A percentile compares a stretch with the other conserved stretches of the same genome.
Conservation (phyloP, 1,140 invertebrate genomes). For the Aporrectodea caliginosa region DNA sequence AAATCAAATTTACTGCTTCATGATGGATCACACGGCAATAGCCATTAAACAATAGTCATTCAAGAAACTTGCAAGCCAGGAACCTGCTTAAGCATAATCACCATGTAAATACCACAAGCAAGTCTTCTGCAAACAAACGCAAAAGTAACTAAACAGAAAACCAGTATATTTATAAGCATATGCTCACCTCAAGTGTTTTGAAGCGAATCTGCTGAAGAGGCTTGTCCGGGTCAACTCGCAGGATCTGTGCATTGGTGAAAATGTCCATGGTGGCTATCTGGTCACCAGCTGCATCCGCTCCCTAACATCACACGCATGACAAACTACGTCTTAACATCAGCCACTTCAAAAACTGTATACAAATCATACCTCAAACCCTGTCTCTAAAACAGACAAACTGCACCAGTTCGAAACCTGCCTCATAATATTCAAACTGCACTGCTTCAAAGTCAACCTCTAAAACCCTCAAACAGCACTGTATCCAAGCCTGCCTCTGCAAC, state of each 20-base stretch:
- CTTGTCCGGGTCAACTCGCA: conserved; percentile 67
- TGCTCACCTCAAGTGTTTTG: conserved; percentile 62
- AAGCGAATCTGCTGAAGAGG: conserved; percentile 65
- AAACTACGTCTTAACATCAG: background rate
- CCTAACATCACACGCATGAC: conserved; percentile 38
- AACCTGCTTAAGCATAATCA: too few species aligned
- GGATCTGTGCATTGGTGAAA: conserved; percentile 62
- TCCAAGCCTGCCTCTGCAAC: too few species aligned
- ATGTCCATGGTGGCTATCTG: conserved; percentile 56
- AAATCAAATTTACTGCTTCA: too few species aligned
- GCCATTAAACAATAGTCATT: too few species aligned
- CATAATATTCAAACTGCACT: background rate
- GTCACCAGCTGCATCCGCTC: conserved; percentile 44
- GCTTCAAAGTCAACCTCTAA: background rate
- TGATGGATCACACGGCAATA: too few species aligned
- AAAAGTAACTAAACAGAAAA: too few species aligned
- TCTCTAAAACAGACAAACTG: background rate
- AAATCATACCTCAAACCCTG: background rate
- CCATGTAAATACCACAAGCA: too few species aligned
- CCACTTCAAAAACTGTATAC: background rate
- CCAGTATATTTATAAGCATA: too few species aligned
- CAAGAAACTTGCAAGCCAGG: too few species aligned
- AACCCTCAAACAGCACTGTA: background rate
- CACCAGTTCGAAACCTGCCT: background rate
- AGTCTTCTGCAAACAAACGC: too few species aligned